Base-by-base conservation (phyloP, 1,140 invertebrate species). In the Coelopa frigida region DNA sequence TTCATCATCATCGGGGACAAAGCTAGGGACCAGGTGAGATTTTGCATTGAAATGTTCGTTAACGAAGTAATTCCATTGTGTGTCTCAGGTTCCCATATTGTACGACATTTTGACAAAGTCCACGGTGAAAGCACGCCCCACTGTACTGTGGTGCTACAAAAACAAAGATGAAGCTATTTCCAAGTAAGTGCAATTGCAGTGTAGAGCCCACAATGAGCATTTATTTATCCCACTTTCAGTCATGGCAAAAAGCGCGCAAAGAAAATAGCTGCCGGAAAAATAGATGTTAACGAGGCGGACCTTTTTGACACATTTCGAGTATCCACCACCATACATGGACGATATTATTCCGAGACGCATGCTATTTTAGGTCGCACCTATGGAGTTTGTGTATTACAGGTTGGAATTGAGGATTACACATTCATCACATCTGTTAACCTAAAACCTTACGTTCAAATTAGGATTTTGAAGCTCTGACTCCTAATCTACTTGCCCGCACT, bases 381-480 rank as follows among this genome's bases (percentile, higher is more conserved):
- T 75, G 94, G 94, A 45, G 95, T 97, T 78, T 94, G 93, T 74
- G 82, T 99, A 47, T 73, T 98, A 47, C 94, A 97, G 78, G 86
- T 39, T 18, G 15, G 7, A 44, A 5, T 36, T 36, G 15, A 36
- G 87, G 73, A 54, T 29, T 52, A 47, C 36, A 40, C 21, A 40
- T 18, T 21, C 38, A 40, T 21, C 10, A 8, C 6, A 40, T 20
- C 8, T 21, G 15, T 37, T n/a, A n/a, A n/a, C n/a, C n/a, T n/a
- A 8, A 14, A 32, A 10, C 33, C 15, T 11, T 31, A 49, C 14
- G 14, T 14, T 72, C 73, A 11, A 68, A n/a, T n/a, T n/a, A 93
- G 83, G 96, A 99, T 75, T 99, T 99, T 78, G 96, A 99, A 77
- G 95, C 95, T 3, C 58, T 99, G 1, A 99, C 96, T n/a, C 97